phyloP scores from a whole-genome alignment of 1,140 invertebrate genomes.

The Drosophila lini region DNA sequence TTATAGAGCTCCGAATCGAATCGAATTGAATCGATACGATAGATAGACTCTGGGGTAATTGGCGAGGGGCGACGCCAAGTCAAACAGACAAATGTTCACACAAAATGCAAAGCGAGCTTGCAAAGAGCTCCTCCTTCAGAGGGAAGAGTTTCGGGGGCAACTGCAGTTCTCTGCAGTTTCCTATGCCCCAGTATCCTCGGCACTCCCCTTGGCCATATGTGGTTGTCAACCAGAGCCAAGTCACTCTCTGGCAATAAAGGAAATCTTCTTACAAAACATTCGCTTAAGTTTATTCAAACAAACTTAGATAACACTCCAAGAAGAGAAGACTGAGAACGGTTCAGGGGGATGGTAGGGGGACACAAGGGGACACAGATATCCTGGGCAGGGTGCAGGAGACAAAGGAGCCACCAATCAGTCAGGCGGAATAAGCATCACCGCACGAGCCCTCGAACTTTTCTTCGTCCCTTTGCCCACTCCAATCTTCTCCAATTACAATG shows the following conservation, averaged over 20 bases:
- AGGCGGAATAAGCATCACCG: constrained; percentile 80
- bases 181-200: background rate
- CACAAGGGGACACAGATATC: constrained; percentile 29
- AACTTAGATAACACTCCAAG: constrained; percentile 76
- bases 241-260: constrained; percentile 76
- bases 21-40: constrained; percentile 23
- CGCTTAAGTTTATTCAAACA: constrained; percentile 83
- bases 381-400: constrained; percentile 60
- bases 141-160: constrained; percentile 14
- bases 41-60: constrained; percentile 19
- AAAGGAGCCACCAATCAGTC: constrained; percentile 78
- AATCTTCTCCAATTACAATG: constrained; percentile 72
- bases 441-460: constrained; percentile 68
- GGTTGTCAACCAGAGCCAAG: constrained; percentile 66
- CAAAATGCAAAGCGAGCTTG: constrained; percentile 62
- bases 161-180: constrained; percentile 20
- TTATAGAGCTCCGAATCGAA: constrained; percentile 57
- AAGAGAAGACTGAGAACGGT: constrained; percentile 9
- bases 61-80: constrained; percentile 31
- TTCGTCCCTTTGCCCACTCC: constrained; percentile 20
- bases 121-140: constrained; percentile 30
- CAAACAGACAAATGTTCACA: constrained; percentile 31
- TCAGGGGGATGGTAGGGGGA: background rate
- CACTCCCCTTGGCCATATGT: constrained; percentile 46
- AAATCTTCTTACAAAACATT: constrained; percentile 83